These are phyloP conservation scores for Hydriomena furcata DNA, from an alignment of 2,888 invertebrate species.

Conservation along the genomic window DNA sequence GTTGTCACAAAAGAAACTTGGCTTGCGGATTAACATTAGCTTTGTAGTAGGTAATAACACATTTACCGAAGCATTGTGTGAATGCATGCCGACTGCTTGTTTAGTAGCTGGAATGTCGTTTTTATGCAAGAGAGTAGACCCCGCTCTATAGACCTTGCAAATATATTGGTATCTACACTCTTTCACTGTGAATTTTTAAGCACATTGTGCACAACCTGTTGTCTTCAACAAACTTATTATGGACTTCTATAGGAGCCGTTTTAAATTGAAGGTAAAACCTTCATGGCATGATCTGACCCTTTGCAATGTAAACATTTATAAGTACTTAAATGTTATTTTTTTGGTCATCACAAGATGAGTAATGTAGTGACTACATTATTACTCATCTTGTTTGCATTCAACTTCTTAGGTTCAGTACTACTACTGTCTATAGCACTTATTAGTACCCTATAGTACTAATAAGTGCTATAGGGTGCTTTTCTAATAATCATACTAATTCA, in stretches of 20 bases:
- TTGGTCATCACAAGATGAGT: too few species aligned
- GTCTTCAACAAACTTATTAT: neutral
- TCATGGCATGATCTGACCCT: slow-evolving; percentile 2
- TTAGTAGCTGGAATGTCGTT: neutral
- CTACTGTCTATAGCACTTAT: too few species aligned
- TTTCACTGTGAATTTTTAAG: slow-evolving; percentile 1
- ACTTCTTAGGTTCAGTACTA: slow-evolving; percentile 4
- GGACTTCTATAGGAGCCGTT: slow-evolving; percentile 9
- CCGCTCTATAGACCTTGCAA: slow-evolving; percentile 5
- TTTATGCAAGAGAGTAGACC: slow-evolving; percentile 11
- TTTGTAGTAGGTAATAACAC: neutral
- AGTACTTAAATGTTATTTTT: neutral
- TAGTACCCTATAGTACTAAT: too few species aligned
- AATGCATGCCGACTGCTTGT: slow-evolving; percentile 1
- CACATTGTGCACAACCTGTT: slow-evolving; percentile 15
- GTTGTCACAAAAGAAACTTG: neutral
- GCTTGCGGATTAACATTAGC: neutral
- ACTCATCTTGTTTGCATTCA: slow-evolving; percentile 5
- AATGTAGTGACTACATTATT: slow-evolving; percentile 14
- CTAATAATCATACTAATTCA: slow-evolving; percentile 19
- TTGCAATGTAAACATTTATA: slow-evolving; percentile 1
- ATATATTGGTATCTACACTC: slow-evolving; percentile 5
- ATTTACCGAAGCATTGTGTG: neutral
- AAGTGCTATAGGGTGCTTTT: slow-evolving; percentile 26
- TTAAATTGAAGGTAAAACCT: slow-evolving; percentile 12